Base-by-base conservation (phyloP, 2,113 vertebrate genomes). In the Callipepla squamata region DNA sequence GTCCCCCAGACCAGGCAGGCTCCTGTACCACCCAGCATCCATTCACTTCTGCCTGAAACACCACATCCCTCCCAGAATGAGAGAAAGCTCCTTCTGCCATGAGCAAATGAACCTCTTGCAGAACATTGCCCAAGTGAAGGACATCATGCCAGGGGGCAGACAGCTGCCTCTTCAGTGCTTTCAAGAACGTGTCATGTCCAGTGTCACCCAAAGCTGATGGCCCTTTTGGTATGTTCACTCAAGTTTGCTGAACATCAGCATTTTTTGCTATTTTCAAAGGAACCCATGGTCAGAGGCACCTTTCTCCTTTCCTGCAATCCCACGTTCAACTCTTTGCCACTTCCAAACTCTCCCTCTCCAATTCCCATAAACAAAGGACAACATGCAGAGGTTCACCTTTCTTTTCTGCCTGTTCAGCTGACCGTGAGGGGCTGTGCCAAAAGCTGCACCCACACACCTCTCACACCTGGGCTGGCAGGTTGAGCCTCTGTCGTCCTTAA, bases 221-320 rank as follows among this genome's bases (percentile, higher is more conserved):
- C 12, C 4, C 2, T 42, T 66, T 69, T 48, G 15, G 11, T 45
- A 11, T 53, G 63, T 65, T 47, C 45, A 45, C 8, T 30, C 44
- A 15, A 32, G 4, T 11, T 51, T 25, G 9, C n/a, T 47, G 36
- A 38, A 68, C n/a, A 69, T 13, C 7, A 5, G 25, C 32, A 45
- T 48, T 50, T 94, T 48, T 50, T 94, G 34, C 7, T 38, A 7
- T 83, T 88, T 76, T 51, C 69, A 92, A 84, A 81, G 58, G 8
- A 79, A 47, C 21, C 42, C 58, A 48, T 30, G 8, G 15, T 1
- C 2, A 26, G 6, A 81, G 30, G 26, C n/a, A 63, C n/a, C 28
- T 90, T 45, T 51, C 70, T 63, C 85, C 75, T 32, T 69, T 6
- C 44, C 61, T 67, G 34, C 26, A 69, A 61, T 22, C 68, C 7